A percentile compares a stretch with the other conserved stretches of the same genome.
Evolutionary conservation across 2,113 vertebrate species (phyloP).

Genomic region (Pangasianodon hypophthalmus): DNA sequence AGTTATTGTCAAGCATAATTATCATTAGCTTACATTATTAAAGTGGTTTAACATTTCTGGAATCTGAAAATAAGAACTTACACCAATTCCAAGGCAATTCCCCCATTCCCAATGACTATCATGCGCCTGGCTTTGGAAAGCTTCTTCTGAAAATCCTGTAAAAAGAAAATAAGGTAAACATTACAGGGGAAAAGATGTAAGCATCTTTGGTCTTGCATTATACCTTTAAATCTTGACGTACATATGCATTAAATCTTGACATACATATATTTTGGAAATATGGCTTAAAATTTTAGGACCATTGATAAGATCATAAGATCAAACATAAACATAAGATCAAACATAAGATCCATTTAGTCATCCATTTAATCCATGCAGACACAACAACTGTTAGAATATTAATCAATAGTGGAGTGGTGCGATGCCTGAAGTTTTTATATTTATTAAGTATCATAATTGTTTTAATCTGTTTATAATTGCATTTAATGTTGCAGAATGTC

Average conservation of each 20-base stretch:
- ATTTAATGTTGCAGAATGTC: background rate
- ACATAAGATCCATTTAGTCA: background rate
- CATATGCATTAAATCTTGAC: background rate
- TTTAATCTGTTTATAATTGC: background rate
- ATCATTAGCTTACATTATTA: background rate
- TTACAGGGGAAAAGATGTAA: background rate
- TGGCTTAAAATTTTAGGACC: background rate
- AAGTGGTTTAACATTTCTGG: background rate
- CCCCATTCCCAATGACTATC: conserved; percentile 91
- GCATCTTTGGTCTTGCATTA: background rate
- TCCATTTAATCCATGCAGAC: background rate
- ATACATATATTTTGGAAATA: background rate
- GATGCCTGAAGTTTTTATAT: background rate
- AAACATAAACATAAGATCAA: too few species aligned
- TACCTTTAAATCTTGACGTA: background rate
- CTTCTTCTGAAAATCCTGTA: conserved; percentile 88
- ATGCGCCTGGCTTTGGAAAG: conserved; percentile 84
- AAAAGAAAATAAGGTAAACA: conserved; percentile 5
- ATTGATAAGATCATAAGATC: too few species aligned
- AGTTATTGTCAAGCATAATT: background rate
- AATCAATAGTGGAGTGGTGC: background rate
- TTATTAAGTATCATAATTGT: background rate
- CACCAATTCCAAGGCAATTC: conserved; percentile 94
- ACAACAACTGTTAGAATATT: background rate
- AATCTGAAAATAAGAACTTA: conserved; percentile 70